Evolutionary conservation across 2,888 invertebrate genomes (phyloP), one percentile per base, ranked within the genome.

Genomic region (Drosophila quinaria): DNA sequence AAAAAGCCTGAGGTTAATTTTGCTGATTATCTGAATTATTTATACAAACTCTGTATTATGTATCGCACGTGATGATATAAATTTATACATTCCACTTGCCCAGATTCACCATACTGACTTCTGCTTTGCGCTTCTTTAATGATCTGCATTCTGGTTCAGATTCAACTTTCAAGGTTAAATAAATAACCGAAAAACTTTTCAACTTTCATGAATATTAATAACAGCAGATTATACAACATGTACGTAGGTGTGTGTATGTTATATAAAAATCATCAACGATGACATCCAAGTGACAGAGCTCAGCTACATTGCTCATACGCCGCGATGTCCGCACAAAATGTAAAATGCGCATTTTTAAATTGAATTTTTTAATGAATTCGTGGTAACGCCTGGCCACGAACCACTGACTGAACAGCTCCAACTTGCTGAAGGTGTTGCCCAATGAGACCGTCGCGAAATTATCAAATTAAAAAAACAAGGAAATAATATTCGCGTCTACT

Each of bases 201-300:
- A 77, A 70, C 81, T 84, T 84, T 80, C 86, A 87, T 89, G 87
- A 89, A 89, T 89, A 89, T 89, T 89, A 89, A 89, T 81, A 80
- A 78, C 64, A 74, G 75, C 78, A 84, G 80, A 77, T 77, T 81
- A 73, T 66, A 63, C 72, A 70, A 78, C 59, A 70, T 50, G 62
- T 35, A 55, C 29, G 13, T 19, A 37, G 17, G 25, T 35, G 39
- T 39, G 50, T 19, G 25, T 25, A 25, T 42, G 22, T 22, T 22
- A 22, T 22, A 22, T 22, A 42, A 50, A 62, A 72, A 54, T 61
- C 68, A 56, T 76, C 76, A 76, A 52, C 72, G 69, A 11, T 74
- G 65, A 63, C 75, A 61, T 47, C 44, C 75, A 69, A 72, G 66
- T 61, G 78, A 67, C 78, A 29, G 29, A 29, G 8, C n/a, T 8